phyloP scores from a whole-genome alignment of 1,140 invertebrate genomes.

The Drosophila novamexicana region DNA sequence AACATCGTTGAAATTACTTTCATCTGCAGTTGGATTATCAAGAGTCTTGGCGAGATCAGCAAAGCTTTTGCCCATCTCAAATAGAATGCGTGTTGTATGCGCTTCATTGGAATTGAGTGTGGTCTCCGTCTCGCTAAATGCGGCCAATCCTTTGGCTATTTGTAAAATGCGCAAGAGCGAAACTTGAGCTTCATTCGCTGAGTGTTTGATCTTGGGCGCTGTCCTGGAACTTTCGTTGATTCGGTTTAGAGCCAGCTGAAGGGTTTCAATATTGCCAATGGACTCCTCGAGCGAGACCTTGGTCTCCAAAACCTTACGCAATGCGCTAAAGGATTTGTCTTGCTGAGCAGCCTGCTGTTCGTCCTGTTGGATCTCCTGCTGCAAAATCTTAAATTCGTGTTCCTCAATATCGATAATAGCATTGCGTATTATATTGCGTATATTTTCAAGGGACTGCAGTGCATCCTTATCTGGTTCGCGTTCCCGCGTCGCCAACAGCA shows the following conservation, averaged over 20 bases:
- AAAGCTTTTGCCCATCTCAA: conserved; percentile 67
- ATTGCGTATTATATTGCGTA: conserved; percentile 68
- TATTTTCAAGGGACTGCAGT: conserved; percentile 61
- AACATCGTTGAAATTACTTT: conserved; percentile 44
- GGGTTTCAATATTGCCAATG: conserved; percentile 55
- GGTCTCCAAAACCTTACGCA: conserved; percentile 69
- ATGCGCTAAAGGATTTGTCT: conserved; percentile 70
- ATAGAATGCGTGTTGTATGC: conserved; percentile 56
- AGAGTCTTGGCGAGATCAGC: conserved; percentile 61
- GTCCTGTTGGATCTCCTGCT: conserved; percentile 76
- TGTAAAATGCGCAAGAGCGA: conserved; percentile 55
- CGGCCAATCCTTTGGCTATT: conserved; percentile 59
- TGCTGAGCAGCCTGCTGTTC: conserved; percentile 63
- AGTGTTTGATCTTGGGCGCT: conserved; percentile 19
- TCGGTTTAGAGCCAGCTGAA: conserved; percentile 59
- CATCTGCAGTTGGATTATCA: conserved; percentile 31
- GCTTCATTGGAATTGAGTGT: conserved; percentile 56
- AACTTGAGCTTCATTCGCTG: conserved; percentile 67
- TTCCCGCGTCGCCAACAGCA: conserved; percentile 47
- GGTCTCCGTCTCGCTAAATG: conserved; percentile 64
- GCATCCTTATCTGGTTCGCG: conserved; percentile 57
- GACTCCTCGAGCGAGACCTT: conserved; percentile 72
- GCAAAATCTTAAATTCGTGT: conserved; percentile 75
- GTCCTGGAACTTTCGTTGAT: conserved; percentile 50
- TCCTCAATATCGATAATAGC: conserved; percentile 79